Percentiles rank a stretch among this genome's conserved stretches.
Conservation (phyloP, 2,888 invertebrate species). For the Glyphotaelius pellucidus region DNA sequence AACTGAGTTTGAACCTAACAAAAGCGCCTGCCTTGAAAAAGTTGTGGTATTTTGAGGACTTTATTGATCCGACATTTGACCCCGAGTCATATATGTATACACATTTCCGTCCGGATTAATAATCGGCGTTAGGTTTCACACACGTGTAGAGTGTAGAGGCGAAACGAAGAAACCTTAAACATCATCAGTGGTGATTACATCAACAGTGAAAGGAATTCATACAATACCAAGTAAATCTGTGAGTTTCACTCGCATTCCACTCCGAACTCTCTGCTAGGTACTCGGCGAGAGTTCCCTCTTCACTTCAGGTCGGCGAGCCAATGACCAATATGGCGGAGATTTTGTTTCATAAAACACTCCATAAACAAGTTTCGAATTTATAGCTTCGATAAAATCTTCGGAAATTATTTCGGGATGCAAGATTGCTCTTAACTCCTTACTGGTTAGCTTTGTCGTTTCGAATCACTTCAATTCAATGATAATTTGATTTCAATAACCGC, state of each 20-base stretch:
- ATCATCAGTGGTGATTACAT: constrained; percentile 21
- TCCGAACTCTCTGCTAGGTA: neutral
- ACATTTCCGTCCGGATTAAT: neutral
- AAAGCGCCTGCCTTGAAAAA: neutral
- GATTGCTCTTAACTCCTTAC: neutral
- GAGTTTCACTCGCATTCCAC: constrained; percentile 44
- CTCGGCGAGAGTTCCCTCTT: constrained; percentile 18
- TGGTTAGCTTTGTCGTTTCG: neutral
- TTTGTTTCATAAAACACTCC: constrained; percentile 21
- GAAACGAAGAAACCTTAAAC: constrained; percentile 24
- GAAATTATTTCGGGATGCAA: neutral
- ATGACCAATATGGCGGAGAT: constrained; percentile 31
- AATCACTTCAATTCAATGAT: neutral
- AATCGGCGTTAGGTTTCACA: constrained; percentile 3
- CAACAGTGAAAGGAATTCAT: constrained; percentile 43
- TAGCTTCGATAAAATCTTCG: neutral
- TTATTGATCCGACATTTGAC: neutral
- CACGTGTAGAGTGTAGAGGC: neutral
- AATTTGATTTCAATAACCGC: neutral
- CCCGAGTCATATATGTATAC: neutral
- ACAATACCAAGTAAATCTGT: constrained; percentile 41
- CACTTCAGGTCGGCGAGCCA: neutral
- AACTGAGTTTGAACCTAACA: neutral
- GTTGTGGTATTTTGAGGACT: neutral
- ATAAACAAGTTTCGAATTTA: neutral